Conservation (phyloP, 2,888 invertebrate genomes). For the Polydrusus tereticollis region DNA sequence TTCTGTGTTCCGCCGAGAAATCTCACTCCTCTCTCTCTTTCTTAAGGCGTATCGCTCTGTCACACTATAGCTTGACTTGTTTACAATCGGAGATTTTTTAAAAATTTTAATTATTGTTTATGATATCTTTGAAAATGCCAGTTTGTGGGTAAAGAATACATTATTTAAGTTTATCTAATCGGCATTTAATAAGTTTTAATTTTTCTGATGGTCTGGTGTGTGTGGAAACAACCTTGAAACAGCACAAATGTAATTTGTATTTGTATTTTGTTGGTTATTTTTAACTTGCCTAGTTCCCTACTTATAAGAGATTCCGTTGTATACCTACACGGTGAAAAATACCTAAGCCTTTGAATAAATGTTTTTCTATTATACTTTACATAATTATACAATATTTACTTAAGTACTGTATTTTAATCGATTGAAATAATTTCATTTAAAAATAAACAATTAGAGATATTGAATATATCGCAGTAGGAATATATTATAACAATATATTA, state of each 20-base stretch:
- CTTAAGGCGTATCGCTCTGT: constrained; percentile 25
- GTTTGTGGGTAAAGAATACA: constrained; percentile 4
- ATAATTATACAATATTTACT: too few species aligned
- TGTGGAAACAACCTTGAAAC: constrained; percentile 45
- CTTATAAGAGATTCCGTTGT: constrained; percentile 30
- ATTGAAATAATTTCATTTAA: too few species aligned
- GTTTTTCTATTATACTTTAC: not conserved
- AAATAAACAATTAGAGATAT: too few species aligned
- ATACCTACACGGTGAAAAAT: constrained; percentile 17
- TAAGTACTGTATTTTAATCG: too few species aligned
- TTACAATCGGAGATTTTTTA: constrained; percentile 18
- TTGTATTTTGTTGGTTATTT: constrained; percentile 44
- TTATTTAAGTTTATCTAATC: constrained; percentile 30
- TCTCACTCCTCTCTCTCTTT: constrained; percentile 8
- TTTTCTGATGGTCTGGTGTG: constrained; percentile 29
- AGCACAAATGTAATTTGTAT: constrained; percentile 29
- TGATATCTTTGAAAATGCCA: constrained; percentile 2
- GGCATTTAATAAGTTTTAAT: constrained; percentile 17
- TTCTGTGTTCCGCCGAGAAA: constrained; percentile 1
- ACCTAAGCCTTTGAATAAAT: not conserved
- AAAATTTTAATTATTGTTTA: constrained; percentile 1
- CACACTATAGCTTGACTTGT: constrained; percentile 26
- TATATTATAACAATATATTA: too few species aligned
- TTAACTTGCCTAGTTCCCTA: constrained; percentile 42
- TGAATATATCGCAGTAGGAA: too few species aligned